Evolutionary conservation across 2,888 invertebrate species (phyloP).

Genomic region (Empis livida): DNA sequence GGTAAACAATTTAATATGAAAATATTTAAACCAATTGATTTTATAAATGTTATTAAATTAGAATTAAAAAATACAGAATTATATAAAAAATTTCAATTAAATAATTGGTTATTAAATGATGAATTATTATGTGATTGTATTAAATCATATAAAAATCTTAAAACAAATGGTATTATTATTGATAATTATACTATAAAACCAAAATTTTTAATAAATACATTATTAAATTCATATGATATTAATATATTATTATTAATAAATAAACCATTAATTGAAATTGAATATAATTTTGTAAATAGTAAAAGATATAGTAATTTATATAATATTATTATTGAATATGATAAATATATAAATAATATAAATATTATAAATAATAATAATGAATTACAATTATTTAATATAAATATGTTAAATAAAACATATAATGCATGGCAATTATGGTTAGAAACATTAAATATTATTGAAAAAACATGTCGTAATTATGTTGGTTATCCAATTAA

Average conservation of each 20-base stretch:
- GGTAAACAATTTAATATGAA: too few species aligned
- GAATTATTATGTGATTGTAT: slow-evolving; percentile 41
- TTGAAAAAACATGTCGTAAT: slow-evolving; percentile 33
- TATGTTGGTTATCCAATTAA: slow-evolving; percentile 41
- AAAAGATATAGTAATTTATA: slow-evolving; percentile 1
- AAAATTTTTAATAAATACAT: slow-evolving; percentile 39
- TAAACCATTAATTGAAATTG: slow-evolving; percentile 37
- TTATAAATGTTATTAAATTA: too few species aligned
- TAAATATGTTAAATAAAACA: slow-evolving; percentile 38
- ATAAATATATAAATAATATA: slow-evolving; percentile 9
- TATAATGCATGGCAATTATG: slow-evolving; percentile 44
- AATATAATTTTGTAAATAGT: slow-evolving; percentile 16
- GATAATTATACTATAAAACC: slow-evolving; percentile 47
- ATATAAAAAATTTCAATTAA: neutral
- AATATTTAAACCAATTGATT: too few species aligned
- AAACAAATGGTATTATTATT: slow-evolving; percentile 45
- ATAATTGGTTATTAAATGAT: slow-evolving; percentile 20
- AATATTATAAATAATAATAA: neutral
- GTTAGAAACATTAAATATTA: slow-evolving; percentile 31
- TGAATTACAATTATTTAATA: slow-evolving; percentile 32
- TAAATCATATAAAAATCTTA: slow-evolving; percentile 39
- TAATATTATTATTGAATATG: neutral
- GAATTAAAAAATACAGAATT: slow-evolving; percentile 39
- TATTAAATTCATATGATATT: slow-evolving; percentile 41
- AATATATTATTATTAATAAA: slow-evolving; percentile 39